A percentile compares a stretch with the other conserved stretches of the same genome.
Conservation (phyloP, 2,113 vertebrate genomes). For the Grammomys dolichurus region DNA sequence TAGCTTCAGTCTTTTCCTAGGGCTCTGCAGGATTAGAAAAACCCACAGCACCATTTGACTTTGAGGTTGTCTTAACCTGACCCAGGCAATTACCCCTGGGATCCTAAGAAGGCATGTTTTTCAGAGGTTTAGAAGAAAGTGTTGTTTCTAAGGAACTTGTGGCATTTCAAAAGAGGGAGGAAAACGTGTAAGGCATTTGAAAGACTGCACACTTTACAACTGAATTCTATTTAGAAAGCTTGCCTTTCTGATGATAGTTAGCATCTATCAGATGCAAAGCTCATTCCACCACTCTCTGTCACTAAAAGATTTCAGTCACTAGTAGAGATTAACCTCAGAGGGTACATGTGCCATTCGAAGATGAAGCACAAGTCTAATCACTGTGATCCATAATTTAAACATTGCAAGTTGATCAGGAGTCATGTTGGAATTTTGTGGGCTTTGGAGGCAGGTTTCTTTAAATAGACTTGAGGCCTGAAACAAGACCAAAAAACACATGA, state of each 20-base stretch:
- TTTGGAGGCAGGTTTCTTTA: slow-evolving; percentile 36
- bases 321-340: neutral
- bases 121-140: slow-evolving; percentile 55
- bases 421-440: slow-evolving; percentile 57
- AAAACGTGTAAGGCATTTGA: slow-evolving; percentile 13
- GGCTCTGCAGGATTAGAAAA: slow-evolving; percentile 64
- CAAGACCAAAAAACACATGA: slow-evolving; percentile 17
- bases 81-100: slow-evolving; percentile 43
- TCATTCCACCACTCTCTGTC: neutral
- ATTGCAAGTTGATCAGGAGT: slow-evolving; percentile 38
- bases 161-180: neutral
- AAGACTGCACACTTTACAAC: slow-evolving; percentile 30
- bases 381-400: slow-evolving; percentile 42
- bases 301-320: slow-evolving; percentile 33
- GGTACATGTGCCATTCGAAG: neutral
- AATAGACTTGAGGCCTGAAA: slow-evolving; percentile 49
- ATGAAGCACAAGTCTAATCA: neutral
- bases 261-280: neutral
- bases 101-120: slow-evolving; percentile 50
- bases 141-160: slow-evolving; percentile 22
- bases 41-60: slow-evolving; percentile 53
- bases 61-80: slow-evolving; percentile 70
- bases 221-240: slow-evolving; percentile 11
- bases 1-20: neutral
- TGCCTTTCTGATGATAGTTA: slow-evolving; percentile 23